A percentile compares a stretch with the other conserved stretches of the same genome.
Conservation (phyloP, 2,113 vertebrate genomes). For the Ranitomeya variabilis region DNA sequence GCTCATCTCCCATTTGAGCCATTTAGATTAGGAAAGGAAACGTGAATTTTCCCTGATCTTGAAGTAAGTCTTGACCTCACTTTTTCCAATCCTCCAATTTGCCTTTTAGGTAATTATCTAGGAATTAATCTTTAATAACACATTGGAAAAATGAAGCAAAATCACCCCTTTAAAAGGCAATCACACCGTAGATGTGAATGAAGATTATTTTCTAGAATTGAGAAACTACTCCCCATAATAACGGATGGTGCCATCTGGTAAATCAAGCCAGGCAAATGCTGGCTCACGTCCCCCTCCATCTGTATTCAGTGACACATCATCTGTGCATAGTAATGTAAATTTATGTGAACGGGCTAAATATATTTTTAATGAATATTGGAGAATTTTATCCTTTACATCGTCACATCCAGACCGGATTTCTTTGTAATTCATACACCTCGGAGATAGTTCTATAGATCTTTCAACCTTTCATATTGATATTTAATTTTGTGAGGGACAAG, state of each 20-base stretch:
- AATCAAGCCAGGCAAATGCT: not conserved
- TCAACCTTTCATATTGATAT: not conserved
- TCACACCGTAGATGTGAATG: too few relatives aligned
- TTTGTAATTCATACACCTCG: not conserved
- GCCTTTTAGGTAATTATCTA: too few relatives aligned
- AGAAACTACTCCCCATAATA: not conserved
- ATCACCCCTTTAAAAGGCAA: too few relatives aligned
- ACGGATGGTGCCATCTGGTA: not conserved
- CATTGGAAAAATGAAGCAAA: too few relatives aligned
- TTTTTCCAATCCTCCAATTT: too few relatives aligned
- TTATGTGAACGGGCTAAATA: not conserved
- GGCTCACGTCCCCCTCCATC: not conserved
- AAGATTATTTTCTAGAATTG: not conserved
- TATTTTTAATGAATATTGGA: not conserved
- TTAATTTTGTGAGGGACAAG: too few relatives aligned
- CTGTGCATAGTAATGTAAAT: not conserved
- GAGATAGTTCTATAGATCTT: not conserved
- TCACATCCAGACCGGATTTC: not conserved
- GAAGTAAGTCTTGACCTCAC: too few relatives aligned
- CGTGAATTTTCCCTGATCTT: too few relatives aligned
- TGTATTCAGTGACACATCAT: not conserved
- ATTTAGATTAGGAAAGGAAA: too few relatives aligned
- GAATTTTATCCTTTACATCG: not conserved
- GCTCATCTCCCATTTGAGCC: too few relatives aligned
- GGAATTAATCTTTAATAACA: too few relatives aligned